Evolutionary conservation across 1,140 invertebrate species (phyloP).

Genomic region (Ceratina japonica): DNA sequence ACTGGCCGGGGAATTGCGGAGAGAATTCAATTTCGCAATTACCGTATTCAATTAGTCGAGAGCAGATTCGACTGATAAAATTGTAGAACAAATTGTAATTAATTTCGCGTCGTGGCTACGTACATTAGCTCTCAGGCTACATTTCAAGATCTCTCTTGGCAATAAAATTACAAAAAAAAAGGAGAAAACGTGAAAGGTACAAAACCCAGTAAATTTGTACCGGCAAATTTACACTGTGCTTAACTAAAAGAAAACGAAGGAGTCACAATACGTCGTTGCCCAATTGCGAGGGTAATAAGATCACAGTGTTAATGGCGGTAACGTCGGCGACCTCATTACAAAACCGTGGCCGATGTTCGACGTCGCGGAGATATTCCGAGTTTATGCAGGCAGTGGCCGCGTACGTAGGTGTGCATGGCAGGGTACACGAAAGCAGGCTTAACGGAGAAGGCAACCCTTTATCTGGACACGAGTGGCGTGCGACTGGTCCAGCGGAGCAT

Average conservation of each 20-base stretch:
- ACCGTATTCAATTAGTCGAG: no score
- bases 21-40: not conserved
- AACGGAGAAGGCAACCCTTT: conserved; percentile 52
- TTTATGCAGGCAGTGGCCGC: not conserved
- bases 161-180: no score
- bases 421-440: conserved; percentile 58
- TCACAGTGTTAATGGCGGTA: conserved; percentile 4
- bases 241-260: no score
- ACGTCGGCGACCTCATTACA: conserved; percentile 27
- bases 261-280: not conserved
- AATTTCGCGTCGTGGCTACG: no score
- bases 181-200: no score
- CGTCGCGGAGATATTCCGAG: conserved; percentile 36
- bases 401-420: conserved; percentile 32
- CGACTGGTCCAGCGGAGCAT: conserved; percentile 50
- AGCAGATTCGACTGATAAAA: no score
- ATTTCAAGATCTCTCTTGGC: no score
- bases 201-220: no score
- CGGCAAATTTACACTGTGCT: no score
- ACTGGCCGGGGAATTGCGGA: not conserved
- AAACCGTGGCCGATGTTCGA: conserved; percentile 27
- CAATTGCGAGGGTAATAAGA: conserved; percentile 1
- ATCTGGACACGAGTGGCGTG: conserved; percentile 51
- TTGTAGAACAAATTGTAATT: no score
- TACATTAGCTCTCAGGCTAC: no score